Percentiles rank a stretch among this genome's conserved stretches.
These are phyloP conservation scores for Hirundo rustica DNA, from an alignment of 2,797 vertebrate species.

Conservation along the genomic window DNA sequence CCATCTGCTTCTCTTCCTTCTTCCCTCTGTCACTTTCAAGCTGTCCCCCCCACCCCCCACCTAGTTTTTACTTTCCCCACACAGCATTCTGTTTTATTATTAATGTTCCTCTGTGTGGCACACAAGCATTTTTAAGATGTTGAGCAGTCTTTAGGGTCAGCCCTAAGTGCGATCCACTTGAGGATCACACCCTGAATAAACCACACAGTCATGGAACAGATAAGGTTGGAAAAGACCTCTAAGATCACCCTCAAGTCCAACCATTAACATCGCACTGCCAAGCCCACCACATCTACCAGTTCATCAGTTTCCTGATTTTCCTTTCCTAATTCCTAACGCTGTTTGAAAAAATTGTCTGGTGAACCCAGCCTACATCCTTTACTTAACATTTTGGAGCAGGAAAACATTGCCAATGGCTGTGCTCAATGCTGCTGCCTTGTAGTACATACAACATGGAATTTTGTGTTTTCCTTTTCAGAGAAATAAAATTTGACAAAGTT, in stretches of 20 bases:
- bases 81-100: not conserved
- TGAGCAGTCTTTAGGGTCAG: not conserved
- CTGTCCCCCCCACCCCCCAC: fast-evolving
- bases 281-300: not conserved
- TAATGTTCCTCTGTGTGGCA: not conserved
- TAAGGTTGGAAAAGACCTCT: not conserved
- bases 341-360: not conserved
- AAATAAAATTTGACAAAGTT: not conserved
- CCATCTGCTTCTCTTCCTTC: not conserved
- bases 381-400: not conserved
- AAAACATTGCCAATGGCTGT: not conserved
- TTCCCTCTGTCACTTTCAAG: not conserved
- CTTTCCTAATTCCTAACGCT: not conserved
- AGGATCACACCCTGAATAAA: not conserved
- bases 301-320: not conserved
- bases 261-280: not conserved
- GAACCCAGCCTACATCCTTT: not conserved
- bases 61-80: fast-evolving
- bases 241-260: not conserved
- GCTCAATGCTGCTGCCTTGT: not conserved
- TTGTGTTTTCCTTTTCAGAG: not conserved
- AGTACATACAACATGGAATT: not conserved
- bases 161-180: not conserved
- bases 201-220: not conserved
- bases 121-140: not conserved